A percentile compares a stretch with the other conserved stretches of the same genome.
Evolutionary conservation across 2,888 invertebrate genomes (phyloP).

Genomic region (Hyppa rectilinea): DNA sequence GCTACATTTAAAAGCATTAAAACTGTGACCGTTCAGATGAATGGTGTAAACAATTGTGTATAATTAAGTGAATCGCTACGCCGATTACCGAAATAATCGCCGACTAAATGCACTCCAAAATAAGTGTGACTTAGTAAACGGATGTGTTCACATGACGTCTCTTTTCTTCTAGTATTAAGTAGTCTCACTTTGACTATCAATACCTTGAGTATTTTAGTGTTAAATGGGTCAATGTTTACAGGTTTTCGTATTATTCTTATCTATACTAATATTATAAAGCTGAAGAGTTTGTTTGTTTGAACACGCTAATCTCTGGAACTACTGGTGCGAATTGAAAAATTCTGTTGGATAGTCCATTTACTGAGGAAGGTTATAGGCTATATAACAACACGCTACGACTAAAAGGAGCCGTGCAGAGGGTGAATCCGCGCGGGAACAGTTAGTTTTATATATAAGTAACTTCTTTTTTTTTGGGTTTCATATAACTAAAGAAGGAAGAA

Average conservation of each 20-base stretch:
- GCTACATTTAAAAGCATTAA: slow-evolving; percentile 76
- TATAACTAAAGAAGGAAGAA: no score
- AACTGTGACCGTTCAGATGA: slow-evolving; percentile 75
- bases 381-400: no score
- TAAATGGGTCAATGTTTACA: slow-evolving; percentile 1
- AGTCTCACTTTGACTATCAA: slow-evolving; percentile 21
- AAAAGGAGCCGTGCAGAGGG: no score
- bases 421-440: no score
- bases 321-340: no score
- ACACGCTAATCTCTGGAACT: no score
- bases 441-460: no score
- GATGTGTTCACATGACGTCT: slow-evolving; percentile 75
- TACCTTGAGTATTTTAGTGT: background rate
- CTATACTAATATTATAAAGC: no score
- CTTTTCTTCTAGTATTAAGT: slow-evolving; percentile 23
- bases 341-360: no score
- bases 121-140: slow-evolving; percentile 77
- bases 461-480: background rate
- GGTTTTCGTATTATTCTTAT: slow-evolving; percentile 2
- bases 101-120: slow-evolving; percentile 81
- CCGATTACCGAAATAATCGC: slow-evolving; percentile 81
- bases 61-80: slow-evolving; percentile 82
- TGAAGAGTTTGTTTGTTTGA: no score
- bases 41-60: slow-evolving; percentile 81
- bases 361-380: no score